Conservation (phyloP, 2,113 vertebrate species). For the Indicator indicator region DNA sequence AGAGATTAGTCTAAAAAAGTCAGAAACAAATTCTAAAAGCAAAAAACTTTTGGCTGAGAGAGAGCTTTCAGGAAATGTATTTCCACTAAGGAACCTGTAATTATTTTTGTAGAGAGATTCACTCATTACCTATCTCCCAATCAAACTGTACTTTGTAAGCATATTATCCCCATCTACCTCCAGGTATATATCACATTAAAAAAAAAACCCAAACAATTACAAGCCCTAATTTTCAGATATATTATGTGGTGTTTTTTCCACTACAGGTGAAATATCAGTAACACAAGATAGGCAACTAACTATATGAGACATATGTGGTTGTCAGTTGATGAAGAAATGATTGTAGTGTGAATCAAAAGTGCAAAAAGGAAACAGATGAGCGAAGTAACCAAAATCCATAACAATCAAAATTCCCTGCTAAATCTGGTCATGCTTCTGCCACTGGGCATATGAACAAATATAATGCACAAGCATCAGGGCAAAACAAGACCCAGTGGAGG, state of each 20-base stretch:
- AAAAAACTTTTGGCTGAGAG: neutral
- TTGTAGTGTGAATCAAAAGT: neutral
- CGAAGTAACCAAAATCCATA: neutral
- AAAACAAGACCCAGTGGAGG: neutral
- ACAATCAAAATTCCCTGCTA: neutral
- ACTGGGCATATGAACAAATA: neutral
- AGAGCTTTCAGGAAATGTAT: neutral
- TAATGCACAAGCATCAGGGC: fast-evolving
- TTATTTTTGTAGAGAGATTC: neutral
- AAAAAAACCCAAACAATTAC: neutral
- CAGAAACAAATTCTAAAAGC: neutral
- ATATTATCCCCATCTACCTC: neutral
- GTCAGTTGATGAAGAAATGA: neutral
- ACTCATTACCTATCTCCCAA: neutral
- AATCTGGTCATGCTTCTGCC: neutral
- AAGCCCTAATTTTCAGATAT: neutral
- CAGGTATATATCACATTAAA: neutral
- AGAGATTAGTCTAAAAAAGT: neutral
- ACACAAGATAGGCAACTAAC: neutral
- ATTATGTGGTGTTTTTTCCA: neutral
- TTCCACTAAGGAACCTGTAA: neutral
- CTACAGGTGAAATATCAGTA: neutral
- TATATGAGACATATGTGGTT: neutral
- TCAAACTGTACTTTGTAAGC: neutral
- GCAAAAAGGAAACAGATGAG: neutral